phyloP scores from a whole-genome alignment of 2,888 invertebrate species.

The Rhingia campestris region DNA sequence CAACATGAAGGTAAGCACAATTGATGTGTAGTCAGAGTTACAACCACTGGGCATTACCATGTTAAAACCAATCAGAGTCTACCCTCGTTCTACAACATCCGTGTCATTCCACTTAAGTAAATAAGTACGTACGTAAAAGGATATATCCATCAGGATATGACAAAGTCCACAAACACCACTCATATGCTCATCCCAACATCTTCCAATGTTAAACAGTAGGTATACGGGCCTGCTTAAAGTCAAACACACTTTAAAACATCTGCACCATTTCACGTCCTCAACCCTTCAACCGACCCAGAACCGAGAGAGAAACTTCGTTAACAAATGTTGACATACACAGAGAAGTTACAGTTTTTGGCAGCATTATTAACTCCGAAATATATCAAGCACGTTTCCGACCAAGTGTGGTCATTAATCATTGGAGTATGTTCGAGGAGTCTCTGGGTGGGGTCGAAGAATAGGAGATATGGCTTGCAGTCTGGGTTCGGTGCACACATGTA shows the following conservation, averaged over 20 bases:
- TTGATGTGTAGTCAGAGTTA: too few species aligned
- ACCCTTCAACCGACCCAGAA: not conserved
- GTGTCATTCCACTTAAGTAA: too few species aligned
- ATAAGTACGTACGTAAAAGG: too few species aligned
- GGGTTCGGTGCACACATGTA: not conserved
- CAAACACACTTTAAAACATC: not conserved
- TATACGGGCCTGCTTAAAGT: not conserved
- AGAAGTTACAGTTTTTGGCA: not conserved
- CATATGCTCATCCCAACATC: too few species aligned
- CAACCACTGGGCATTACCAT: too few species aligned
- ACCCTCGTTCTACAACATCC: too few species aligned
- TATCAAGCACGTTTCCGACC: conserved; percentile 15
- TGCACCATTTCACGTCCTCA: not conserved
- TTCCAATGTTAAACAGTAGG: too few species aligned
- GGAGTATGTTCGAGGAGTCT: conserved; percentile 1
- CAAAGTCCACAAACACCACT: too few species aligned
- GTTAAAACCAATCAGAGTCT: too few species aligned
- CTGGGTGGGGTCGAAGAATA: not conserved
- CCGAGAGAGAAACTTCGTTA: not conserved
- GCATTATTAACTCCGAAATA: conserved; percentile 17
- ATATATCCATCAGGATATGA: too few species aligned
- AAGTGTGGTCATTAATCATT: conserved; percentile 29
- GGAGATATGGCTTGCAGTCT: not conserved
- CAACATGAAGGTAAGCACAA: too few species aligned
- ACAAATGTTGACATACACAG: not conserved